A percentile compares a stretch with the other conserved stretches of the same genome.
Evolutionary conservation across 2,113 vertebrate species (phyloP).

Genomic region (Orthonyx spaldingii): DNA sequence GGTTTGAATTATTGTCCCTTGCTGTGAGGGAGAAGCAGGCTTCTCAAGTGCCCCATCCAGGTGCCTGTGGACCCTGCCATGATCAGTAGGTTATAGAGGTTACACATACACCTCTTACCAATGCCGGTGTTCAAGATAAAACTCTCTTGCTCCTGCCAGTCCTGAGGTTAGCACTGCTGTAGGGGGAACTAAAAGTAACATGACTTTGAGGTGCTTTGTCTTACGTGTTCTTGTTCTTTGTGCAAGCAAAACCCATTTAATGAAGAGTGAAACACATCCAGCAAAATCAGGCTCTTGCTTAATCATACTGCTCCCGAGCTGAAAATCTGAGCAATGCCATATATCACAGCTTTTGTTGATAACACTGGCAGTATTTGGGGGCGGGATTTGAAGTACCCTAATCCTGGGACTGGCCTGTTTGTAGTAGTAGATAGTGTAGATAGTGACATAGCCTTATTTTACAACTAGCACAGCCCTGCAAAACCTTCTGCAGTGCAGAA

Average conservation of each 20-base stretch:
- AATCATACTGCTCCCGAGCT: neutral
- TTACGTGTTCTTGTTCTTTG: neutral
- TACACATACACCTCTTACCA: neutral
- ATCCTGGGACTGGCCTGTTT: neutral
- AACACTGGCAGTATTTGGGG: neutral
- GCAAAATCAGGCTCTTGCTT: neutral
- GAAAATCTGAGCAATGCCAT: neutral
- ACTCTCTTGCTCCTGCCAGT: neutral
- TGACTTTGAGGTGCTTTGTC: neutral
- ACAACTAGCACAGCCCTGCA: neutral
- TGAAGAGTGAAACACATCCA: neutral
- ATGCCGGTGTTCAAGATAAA: neutral
- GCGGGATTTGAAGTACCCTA: neutral
- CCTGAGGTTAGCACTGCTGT: neutral
- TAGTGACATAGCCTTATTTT: neutral
- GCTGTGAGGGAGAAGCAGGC: neutral
- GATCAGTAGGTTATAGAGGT: neutral
- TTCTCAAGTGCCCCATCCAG: neutral
- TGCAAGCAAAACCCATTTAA: neutral
- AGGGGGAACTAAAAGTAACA: neutral
- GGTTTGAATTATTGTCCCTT: neutral
- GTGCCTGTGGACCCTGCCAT: neutral
- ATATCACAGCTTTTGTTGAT: rapidly evolving
- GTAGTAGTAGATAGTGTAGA: too few species aligned
- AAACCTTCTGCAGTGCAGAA: slow-evolving; percentile 7